phyloP scores from a whole-genome alignment of 23 tunicate genomes.

The Styela clava region DNA sequence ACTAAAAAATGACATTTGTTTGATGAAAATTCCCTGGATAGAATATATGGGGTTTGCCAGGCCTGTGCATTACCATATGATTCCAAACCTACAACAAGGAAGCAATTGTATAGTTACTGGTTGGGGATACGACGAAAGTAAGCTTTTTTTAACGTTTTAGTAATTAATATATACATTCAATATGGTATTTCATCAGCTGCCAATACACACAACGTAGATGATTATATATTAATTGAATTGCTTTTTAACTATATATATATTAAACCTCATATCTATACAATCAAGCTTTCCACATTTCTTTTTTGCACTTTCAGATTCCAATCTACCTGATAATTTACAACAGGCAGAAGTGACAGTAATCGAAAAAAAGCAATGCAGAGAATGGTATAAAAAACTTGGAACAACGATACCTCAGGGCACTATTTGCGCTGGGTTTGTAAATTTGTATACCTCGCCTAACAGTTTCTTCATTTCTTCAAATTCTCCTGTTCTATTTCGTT shows the following conservation, averaged over 20 bases:
- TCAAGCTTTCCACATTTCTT: too few species aligned
- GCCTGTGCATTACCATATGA: not conserved
- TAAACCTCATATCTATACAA: too few species aligned
- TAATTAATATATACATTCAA: too few species aligned
- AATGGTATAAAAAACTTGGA: not conserved
- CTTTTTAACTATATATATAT: too few species aligned
- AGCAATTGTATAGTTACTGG: slow-evolving; percentile 1
- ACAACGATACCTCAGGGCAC: not conserved
- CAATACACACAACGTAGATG: too few species aligned
- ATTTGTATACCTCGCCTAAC: not conserved
- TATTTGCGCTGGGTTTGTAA: slow-evolving; percentile 16
- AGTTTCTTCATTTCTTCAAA: not conserved
- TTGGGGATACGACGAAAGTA: slow-evolving; percentile 24
- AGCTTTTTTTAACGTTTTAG: too few species aligned
- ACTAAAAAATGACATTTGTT: not conserved
- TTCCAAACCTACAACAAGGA: not conserved
- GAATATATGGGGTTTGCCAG: not conserved
- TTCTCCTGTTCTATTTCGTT: not conserved
- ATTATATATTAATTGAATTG: too few species aligned
- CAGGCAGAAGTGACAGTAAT: not conserved
- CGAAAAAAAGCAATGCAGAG: slow-evolving; percentile 7
- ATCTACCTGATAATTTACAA: slow-evolving; percentile 2
- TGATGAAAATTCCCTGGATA: not conserved
- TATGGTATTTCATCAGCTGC: too few species aligned
- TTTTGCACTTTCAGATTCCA: too few species aligned